phyloP scores from a whole-genome alignment of 2,797 vertebrate species.

The Diceros bicornis region DNA sequence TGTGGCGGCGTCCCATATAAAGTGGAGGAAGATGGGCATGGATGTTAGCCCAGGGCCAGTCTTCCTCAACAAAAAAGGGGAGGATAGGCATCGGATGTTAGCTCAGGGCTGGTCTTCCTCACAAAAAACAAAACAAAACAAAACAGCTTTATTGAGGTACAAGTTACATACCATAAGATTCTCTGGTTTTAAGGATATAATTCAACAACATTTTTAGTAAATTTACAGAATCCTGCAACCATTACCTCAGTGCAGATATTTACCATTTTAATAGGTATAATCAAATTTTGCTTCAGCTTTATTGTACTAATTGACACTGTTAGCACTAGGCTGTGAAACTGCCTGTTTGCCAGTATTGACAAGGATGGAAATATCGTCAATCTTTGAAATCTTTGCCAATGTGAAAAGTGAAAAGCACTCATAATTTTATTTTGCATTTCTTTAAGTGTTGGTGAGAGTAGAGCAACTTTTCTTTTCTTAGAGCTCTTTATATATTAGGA shows the following conservation, averaged over 20 bases:
- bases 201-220: background rate
- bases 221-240: background rate
- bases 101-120: too few relatives aligned
- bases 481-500: background rate
- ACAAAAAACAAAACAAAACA: too few relatives aligned
- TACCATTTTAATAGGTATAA: background rate
- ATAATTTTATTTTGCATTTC: background rate
- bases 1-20: too few relatives aligned
- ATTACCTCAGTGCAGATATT: background rate
- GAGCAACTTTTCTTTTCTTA: background rate
- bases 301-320: background rate
- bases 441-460: background rate
- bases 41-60: too few relatives aligned
- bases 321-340: background rate
- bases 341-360: background rate
- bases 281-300: constrained; percentile 7
- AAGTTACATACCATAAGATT: background rate
- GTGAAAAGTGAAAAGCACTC: background rate
- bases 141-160: background rate
- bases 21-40: too few relatives aligned
- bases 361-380: background rate
- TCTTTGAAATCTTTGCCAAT: constrained; percentile 6
- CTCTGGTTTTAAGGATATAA: background rate
- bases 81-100: too few relatives aligned
- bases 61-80: too few relatives aligned